A percentile compares a stretch with the other conserved stretches of the same genome.
Evolutionary conservation across 2,888 invertebrate species (phyloP).

Genomic region (Lasiommata megera): DNA sequence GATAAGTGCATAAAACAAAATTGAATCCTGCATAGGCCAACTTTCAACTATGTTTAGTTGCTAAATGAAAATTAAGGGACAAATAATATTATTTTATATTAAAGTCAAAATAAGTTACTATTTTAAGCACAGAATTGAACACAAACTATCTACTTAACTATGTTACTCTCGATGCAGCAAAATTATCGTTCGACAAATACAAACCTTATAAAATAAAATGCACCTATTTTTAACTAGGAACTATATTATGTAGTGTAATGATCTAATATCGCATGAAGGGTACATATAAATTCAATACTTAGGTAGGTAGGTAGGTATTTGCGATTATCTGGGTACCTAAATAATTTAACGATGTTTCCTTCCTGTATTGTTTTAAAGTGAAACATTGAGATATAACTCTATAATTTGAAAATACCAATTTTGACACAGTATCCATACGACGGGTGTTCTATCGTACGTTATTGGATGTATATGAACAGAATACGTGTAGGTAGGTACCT

Average conservation of each 20-base stretch:
- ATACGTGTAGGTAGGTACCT: neutral
- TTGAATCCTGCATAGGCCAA: no score
- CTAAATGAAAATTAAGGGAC: no score
- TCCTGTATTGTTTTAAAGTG: neutral
- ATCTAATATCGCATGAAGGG: slow-evolving; percentile 17
- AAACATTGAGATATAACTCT: neutral
- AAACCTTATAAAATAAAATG: slow-evolving; percentile 61
- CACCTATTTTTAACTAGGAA: slow-evolving; percentile 73
- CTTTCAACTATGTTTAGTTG: no score
- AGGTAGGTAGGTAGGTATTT: neutral
- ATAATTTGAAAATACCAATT: neutral
- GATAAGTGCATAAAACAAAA: no score
- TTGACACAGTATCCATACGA: neutral
- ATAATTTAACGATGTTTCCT: neutral
- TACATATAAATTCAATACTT: slow-evolving; percentile 2
- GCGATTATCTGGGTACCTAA: neutral
- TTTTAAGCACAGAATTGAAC: neutral
- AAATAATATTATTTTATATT: no score
- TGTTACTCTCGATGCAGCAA: slow-evolving; percentile 17
- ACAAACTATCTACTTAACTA: slow-evolving; percentile 4
- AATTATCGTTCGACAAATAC: slow-evolving; percentile 29
- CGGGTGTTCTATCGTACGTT: neutral
- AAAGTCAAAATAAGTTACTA: no score
- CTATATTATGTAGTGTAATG: slow-evolving; percentile 48
- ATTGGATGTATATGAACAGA: neutral